Conservation (phyloP, 2,888 invertebrate species). For the Trissoscelio sp. region DNA sequence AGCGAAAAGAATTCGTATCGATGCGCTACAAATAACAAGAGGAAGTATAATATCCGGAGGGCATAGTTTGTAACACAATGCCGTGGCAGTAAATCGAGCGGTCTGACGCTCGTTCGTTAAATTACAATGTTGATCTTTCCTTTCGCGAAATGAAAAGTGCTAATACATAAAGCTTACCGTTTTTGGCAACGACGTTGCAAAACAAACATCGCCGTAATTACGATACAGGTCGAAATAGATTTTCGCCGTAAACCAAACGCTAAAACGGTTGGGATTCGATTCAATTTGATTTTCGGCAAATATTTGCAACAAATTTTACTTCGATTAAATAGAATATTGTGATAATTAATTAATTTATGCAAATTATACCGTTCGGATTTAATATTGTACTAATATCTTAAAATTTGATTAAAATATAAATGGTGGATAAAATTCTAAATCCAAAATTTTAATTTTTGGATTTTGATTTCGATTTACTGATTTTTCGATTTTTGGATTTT, state of each 20-base stretch:
- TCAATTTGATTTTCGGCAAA: background rate
- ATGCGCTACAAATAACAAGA: slow-evolving; percentile 64
- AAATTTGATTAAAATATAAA: too few species aligned
- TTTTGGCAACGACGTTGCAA: slow-evolving; percentile 55
- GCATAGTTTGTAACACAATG: slow-evolving; percentile 61
- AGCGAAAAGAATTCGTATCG: slow-evolving; percentile 53
- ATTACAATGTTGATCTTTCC: slow-evolving; percentile 66
- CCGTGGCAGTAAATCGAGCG: slow-evolving; percentile 56
- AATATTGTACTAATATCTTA: too few species aligned
- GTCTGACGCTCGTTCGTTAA: slow-evolving; percentile 58
- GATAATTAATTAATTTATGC: too few species aligned
- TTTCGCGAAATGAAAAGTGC: slow-evolving; percentile 65
- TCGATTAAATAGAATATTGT: too few species aligned
- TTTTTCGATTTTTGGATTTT: too few species aligned
- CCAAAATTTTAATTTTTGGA: too few species aligned
- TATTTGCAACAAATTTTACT: too few species aligned
- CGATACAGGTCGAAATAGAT: slow-evolving; percentile 36
- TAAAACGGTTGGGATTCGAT: slow-evolving; percentile 3
- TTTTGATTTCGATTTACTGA: too few species aligned
- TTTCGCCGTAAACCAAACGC: slow-evolving; percentile 13
- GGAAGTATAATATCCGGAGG: slow-evolving; percentile 67
- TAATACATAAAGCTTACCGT: slow-evolving; percentile 54
- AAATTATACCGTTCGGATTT: too few species aligned
- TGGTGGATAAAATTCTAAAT: too few species aligned
- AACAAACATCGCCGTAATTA: slow-evolving; percentile 47